Evolutionary conservation across 2,888 invertebrate genomes (phyloP), one percentile per base, ranked within the genome.

Genomic region (Melinopterus prodromus): DNA sequence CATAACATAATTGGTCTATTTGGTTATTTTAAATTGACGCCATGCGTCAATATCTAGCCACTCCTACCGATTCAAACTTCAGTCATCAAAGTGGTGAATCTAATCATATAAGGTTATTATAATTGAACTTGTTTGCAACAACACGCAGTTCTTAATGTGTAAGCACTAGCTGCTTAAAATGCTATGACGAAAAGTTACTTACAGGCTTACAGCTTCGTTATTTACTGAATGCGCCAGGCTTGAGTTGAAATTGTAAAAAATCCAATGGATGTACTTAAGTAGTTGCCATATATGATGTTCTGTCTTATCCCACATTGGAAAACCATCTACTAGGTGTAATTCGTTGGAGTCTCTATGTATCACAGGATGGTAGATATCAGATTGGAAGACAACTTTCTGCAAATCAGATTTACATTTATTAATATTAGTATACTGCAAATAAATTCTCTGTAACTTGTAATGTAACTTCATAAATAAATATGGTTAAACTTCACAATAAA

Each of bases 221-320:
- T 97, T 95, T 53, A 92, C 90, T 81, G 95, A 92, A 83, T 92
- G 92, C 88, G 93, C 93, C 75, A 93, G 76, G 83, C 87, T 87
- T 38, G 85, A 91, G 86, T 95, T 93, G n/a, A 97, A 92, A 90
- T 97, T 95, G 82, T 94, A 92, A 89, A 98, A 96, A 86, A 96
- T 93, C 89, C 94, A 93, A 82, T 95, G 93, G 79, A 97, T 92
- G 89, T 95, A 97, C 89, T 96, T 95, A 69, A 98, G 89, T 84
- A 98, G 92, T 89, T 98, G 97, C 96, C 97, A 98, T 72, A 98
- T 91, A 86, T 96, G 96, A 88, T 96, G 94, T 78, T 93, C 93
- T 82, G 93, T 94, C 86, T 93, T 93, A 87, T 94, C 94, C 98
- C 98, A 98, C 82, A 94, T 93, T 12, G 95, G 93, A 89, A 98